Conservation (phyloP, 1,140 invertebrate species). For the Agraylea sexmaculata region DNA sequence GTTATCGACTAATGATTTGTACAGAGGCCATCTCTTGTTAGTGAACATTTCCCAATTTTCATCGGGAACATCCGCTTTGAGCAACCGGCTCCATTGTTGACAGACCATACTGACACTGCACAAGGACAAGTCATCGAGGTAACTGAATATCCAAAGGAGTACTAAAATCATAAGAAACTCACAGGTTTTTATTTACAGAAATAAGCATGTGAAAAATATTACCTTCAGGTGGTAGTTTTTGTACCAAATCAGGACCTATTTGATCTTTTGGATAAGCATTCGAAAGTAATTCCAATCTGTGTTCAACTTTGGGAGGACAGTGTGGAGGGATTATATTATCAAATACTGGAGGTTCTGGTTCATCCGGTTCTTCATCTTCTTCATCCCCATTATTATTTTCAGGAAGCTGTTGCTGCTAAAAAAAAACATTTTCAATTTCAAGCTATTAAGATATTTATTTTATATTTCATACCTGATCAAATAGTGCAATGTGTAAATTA, state of each 20-base stretch:
- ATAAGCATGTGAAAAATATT: neutral
- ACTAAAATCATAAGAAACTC: slow-evolving; percentile 45
- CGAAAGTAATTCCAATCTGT: slow-evolving; percentile 22
- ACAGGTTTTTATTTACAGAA: slow-evolving; percentile 15
- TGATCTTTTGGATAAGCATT: slow-evolving; percentile 16
- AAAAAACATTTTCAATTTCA: slow-evolving; percentile 3
- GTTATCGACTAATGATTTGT: slow-evolving; percentile 53
- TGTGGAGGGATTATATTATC: slow-evolving; percentile 13
- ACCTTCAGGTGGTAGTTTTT: slow-evolving; percentile 22
- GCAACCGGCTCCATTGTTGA: slow-evolving; percentile 66
- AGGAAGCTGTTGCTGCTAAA: slow-evolving; percentile 6
- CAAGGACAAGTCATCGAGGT: slow-evolving; percentile 82
- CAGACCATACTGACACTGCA: slow-evolving; percentile 81
- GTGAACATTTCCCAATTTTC: slow-evolving; percentile 68
- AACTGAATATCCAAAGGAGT: slow-evolving; percentile 74
- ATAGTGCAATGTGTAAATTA: slow-evolving; percentile 12
- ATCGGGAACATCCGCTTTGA: slow-evolving; percentile 60
- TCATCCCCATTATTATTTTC: slow-evolving; percentile 18
- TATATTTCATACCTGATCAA: slow-evolving; percentile 12
- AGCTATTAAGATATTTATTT: slow-evolving; percentile 3
- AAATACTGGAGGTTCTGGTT: slow-evolving; percentile 4
- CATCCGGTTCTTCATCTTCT: slow-evolving; percentile 15
- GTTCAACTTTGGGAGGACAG: slow-evolving; percentile 20
- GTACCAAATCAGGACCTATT: slow-evolving; percentile 17
- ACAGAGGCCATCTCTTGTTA: slow-evolving; percentile 69